phyloP scores from a whole-genome alignment of 2,888 invertebrate species.

The Syritta pipiens region DNA sequence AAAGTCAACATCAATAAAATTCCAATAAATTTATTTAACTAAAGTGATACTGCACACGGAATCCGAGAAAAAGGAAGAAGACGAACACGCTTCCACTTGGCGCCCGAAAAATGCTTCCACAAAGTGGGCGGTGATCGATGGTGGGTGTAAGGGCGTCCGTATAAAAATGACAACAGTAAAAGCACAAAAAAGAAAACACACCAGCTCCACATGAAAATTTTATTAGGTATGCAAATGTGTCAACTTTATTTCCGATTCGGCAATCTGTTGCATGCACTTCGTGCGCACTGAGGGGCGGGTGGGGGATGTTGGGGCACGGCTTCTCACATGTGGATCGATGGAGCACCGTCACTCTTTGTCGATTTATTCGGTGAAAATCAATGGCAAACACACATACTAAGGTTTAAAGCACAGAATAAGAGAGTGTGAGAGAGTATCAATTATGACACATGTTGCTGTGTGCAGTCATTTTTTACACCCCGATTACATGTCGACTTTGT shows the following conservation, averaged over 20 bases:
- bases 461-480: constrained; percentile 53
- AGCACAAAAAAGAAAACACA: constrained; percentile 2
- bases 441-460: constrained; percentile 69
- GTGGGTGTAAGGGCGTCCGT: constrained; percentile 1
- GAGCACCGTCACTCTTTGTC: constrained; percentile 53
- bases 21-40: constrained; percentile 67
- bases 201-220: constrained; percentile 72
- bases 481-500: constrained; percentile 58
- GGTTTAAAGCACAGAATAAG: constrained; percentile 40
- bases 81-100: constrained; percentile 13
- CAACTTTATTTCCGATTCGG: constrained; percentile 77
- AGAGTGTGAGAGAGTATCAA: constrained; percentile 45
- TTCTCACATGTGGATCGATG: constrained; percentile 41
- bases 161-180: constrained; percentile 23
- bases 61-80: constrained; percentile 2
- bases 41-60: constrained; percentile 64
- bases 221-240: constrained; percentile 78
- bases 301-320: constrained; percentile 23
- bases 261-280: constrained; percentile 72
- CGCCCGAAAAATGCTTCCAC: constrained; percentile 19
- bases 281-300: neutral
- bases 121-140: constrained; percentile 8
- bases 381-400: constrained; percentile 61
- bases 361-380: constrained; percentile 60
- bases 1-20: constrained; percentile 65